phyloP scores from a whole-genome alignment of 2,113 vertebrate genomes.

The Sclerurus mexicanus region DNA sequence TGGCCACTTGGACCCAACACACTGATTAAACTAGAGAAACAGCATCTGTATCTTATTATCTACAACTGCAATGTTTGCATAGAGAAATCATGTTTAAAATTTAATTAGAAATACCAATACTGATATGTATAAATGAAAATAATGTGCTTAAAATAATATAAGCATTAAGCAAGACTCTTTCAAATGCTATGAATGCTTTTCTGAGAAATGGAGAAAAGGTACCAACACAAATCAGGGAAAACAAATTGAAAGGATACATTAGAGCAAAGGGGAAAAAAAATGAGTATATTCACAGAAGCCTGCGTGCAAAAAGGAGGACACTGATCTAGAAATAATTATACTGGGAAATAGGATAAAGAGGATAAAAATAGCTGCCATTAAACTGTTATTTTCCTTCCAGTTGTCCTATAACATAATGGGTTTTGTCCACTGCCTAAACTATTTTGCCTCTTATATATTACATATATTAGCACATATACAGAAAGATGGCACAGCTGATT shows the following conservation, averaged over 20 bases:
- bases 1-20: not conserved
- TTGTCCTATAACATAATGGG: conserved; percentile 7
- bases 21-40: not conserved
- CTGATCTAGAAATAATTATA: conserved; percentile 62
- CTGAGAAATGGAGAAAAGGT: not conserved
- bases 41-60: not conserved
- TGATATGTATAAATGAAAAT: not conserved
- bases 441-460: not conserved
- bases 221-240: not conserved
- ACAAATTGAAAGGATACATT: not conserved
- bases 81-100: not conserved
- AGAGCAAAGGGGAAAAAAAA: not conserved
- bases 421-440: not conserved
- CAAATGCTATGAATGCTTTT: not conserved
- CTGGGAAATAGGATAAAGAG: conserved; percentile 57
- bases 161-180: not conserved
- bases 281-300: not conserved
- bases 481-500: not conserved
- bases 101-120: not conserved
- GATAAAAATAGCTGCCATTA: conserved; percentile 61
- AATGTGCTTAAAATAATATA: not conserved
- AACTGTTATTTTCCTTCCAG: conserved; percentile 34
- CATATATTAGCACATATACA: not conserved
- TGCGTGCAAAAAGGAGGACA: conserved; percentile 47
- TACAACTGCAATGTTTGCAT: not conserved